Evolutionary conservation across 2,113 vertebrate species (phyloP).

Genomic region (Steatornis caripensis): DNA sequence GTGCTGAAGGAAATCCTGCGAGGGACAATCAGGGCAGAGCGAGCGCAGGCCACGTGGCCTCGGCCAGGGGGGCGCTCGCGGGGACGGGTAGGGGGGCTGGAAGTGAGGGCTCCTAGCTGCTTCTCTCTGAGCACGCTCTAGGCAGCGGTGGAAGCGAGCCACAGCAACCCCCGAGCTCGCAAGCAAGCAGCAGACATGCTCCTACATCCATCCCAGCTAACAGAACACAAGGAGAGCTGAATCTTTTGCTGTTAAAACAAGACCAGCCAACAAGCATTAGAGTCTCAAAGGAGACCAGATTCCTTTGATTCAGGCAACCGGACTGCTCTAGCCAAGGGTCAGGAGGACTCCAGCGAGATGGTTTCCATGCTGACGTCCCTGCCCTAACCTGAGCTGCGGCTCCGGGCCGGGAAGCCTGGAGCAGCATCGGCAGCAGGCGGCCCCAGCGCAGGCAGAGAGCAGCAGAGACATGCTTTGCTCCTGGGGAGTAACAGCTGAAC

Average conservation of each 20-base stretch:
- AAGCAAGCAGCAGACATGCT: background rate
- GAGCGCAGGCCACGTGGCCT: background rate
- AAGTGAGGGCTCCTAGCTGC: background rate
- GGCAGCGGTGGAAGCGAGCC: background rate
- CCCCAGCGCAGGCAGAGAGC: background rate
- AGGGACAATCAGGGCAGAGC: background rate
- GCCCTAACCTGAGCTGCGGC: background rate
- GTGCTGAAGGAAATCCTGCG: constrained; percentile 10
- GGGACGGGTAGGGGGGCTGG: background rate
- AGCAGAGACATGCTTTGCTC: background rate
- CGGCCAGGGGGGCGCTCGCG: background rate
- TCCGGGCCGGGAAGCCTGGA: background rate
- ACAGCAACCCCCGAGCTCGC: background rate
- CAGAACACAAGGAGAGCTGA: background rate
- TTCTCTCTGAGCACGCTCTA: background rate
- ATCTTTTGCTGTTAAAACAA: background rate
- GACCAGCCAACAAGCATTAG: background rate
- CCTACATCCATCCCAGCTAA: background rate
- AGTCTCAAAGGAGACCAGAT: background rate
- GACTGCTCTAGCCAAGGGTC: background rate
- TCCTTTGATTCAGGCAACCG: background rate
- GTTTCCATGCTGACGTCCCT: background rate
- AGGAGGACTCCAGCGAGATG: background rate
- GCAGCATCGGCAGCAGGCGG: background rate
- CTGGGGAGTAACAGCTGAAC: background rate